Conservation (phyloP, 2,113 vertebrate species). For the Gambusia holbrooki region DNA sequence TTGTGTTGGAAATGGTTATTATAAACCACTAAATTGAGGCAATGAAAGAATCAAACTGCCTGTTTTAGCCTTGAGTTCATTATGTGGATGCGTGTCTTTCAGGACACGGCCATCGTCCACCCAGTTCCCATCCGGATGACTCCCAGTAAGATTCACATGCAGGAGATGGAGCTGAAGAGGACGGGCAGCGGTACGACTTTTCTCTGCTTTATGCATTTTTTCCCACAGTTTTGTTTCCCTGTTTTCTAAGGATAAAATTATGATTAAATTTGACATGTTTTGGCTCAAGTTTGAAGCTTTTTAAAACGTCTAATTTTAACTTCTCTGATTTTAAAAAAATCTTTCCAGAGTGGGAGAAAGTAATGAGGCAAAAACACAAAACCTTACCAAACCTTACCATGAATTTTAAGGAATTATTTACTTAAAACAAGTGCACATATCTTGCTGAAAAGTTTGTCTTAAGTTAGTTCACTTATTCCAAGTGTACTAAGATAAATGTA, state of each 20-base stretch:
- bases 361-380: too few relatives aligned
- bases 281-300: neutral
- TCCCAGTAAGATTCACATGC: constrained; percentile 99
- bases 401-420: too few relatives aligned
- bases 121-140: constrained; percentile 99
- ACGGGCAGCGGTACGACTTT: constrained; percentile 88
- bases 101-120: constrained; percentile 99
- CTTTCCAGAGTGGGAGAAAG: too few relatives aligned
- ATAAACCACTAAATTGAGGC: too few relatives aligned
- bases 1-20: neutral
- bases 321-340: too few relatives aligned
- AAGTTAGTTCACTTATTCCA: too few relatives aligned
- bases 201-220: neutral
- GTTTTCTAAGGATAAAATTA: neutral
- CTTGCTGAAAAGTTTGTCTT: too few relatives aligned
- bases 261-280: neutral
- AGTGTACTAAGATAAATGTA: too few relatives aligned
- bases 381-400: too few relatives aligned
- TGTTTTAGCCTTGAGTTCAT: neutral
- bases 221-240: neutral
- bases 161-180: constrained; percentile 99
- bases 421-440: too few relatives aligned
- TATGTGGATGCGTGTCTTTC: constrained; percentile 17
- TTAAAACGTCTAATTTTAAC: too few relatives aligned
- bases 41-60: neutral